Conservation (phyloP, 2,797 vertebrate species). For the Novumbra hubbsi region DNA sequence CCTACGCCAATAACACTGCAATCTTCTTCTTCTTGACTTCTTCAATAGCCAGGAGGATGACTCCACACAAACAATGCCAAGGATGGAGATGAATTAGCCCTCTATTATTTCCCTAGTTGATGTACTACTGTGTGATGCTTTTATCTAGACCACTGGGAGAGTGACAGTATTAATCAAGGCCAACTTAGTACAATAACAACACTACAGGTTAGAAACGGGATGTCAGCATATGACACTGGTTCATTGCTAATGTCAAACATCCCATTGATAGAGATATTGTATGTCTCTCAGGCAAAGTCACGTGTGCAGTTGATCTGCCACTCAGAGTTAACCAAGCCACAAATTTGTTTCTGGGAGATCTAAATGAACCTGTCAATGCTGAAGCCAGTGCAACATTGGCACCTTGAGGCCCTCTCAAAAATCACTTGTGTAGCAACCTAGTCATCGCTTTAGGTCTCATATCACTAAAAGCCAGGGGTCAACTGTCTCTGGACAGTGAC, state of each 20-base stretch:
- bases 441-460: background rate
- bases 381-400: background rate
- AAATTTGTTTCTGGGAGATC: background rate
- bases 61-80: background rate
- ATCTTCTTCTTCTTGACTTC: background rate
- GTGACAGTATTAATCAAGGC: constrained; percentile 1
- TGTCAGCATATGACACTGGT: background rate
- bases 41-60: background rate
- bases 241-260: background rate
- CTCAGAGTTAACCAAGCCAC: constrained; percentile 4
- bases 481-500: background rate
- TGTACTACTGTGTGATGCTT: constrained; percentile 2
- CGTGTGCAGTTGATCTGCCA: background rate
- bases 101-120: constrained; percentile 1
- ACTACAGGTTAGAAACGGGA: background rate
- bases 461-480: background rate
- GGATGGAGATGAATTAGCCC: constrained; percentile 7
- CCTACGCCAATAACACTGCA: background rate
- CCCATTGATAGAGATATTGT: background rate
- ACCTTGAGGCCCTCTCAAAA: background rate
- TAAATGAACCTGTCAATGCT: background rate
- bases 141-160: constrained; percentile 3
- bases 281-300: background rate
- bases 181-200: constrained; percentile 3
- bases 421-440: background rate